Conservation (phyloP, 2,797 vertebrate species). For the Anas capensis region DNA sequence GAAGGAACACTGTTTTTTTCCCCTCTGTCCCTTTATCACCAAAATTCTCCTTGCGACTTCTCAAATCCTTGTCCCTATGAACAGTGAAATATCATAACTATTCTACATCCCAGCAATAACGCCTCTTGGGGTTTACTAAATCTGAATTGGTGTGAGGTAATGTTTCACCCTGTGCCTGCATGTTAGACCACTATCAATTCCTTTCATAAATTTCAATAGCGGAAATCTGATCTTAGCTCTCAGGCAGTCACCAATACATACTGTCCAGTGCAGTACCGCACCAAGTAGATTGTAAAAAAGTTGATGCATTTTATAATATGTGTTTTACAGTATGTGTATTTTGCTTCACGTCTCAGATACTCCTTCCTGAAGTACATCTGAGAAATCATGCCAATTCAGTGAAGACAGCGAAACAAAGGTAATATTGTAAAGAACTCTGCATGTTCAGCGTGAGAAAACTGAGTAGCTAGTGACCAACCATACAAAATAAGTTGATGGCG, state of each 20-base stretch:
- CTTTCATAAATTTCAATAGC: not conserved
- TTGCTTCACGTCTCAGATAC: not conserved
- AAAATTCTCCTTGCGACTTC: not conserved
- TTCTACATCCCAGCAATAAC: not conserved
- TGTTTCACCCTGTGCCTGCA: not conserved
- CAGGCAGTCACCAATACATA: not conserved
- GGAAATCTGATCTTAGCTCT: not conserved
- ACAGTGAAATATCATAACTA: not conserved
- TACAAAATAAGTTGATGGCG: conserved; percentile 23
- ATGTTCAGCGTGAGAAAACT: not conserved
- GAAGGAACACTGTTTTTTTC: not conserved
- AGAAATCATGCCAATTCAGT: not conserved
- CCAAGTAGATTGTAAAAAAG: not conserved
- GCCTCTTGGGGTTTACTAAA: not conserved
- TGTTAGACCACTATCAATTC: not conserved
- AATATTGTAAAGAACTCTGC: not conserved
- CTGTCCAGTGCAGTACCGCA: not conserved
- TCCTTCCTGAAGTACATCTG: not conserved
- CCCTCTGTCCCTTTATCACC: not conserved
- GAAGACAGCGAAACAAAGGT: not conserved
- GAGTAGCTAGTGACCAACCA: conserved; percentile 13
- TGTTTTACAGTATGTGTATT: not conserved
- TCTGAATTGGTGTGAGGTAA: not conserved
- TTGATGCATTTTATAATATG: not conserved
- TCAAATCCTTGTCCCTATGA: not conserved